These are phyloP conservation scores for Aspidiotus rigidus DNA, from an alignment of 2,888 invertebrate genomes.

Conservation along the genomic window DNA sequence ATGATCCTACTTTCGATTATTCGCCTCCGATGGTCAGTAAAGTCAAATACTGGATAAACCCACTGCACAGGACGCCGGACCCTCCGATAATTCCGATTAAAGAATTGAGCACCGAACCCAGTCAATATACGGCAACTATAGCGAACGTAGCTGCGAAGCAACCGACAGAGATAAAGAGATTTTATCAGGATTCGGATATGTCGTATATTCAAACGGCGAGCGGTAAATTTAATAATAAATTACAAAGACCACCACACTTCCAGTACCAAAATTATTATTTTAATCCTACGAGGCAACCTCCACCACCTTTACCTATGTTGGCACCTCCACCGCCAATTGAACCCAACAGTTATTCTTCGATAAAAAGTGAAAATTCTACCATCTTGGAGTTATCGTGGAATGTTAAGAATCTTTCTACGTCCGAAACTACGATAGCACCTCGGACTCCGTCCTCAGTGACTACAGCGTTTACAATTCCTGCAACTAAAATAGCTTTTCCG, in stretches of 20 bases:
- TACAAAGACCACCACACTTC: conserved; percentile 34
- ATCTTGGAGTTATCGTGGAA: conserved; percentile 21
- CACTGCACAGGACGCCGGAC: conserved; percentile 51
- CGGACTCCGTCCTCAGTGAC: conserved; percentile 36
- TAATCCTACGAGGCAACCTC: conserved; percentile 17
- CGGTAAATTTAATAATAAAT: conserved; percentile 41
- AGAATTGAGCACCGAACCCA: conserved; percentile 39
- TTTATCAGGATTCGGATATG: conserved; percentile 21
- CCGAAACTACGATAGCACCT: conserved; percentile 32
- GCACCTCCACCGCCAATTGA: conserved; percentile 53
- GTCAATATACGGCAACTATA: conserved; percentile 33
- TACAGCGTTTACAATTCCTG: conserved; percentile 6
- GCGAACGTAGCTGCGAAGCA: conserved; percentile 39
- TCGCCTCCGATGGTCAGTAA: conserved; percentile 69
- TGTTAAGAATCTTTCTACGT: neutral
- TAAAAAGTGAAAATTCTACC: conserved; percentile 8
- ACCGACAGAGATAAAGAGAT: conserved; percentile 18
- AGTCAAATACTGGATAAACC: conserved; percentile 71
- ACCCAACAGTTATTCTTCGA: conserved; percentile 31
- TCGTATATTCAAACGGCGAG: conserved; percentile 22
- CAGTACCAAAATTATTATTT: conserved; percentile 24
- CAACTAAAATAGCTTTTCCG: neutral
- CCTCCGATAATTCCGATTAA: conserved; percentile 41
- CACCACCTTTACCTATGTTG: conserved; percentile 54
- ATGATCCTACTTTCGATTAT: conserved; percentile 77